Conservation (phyloP, 2,888 invertebrate genomes). For the Tenthredo livida region DNA sequence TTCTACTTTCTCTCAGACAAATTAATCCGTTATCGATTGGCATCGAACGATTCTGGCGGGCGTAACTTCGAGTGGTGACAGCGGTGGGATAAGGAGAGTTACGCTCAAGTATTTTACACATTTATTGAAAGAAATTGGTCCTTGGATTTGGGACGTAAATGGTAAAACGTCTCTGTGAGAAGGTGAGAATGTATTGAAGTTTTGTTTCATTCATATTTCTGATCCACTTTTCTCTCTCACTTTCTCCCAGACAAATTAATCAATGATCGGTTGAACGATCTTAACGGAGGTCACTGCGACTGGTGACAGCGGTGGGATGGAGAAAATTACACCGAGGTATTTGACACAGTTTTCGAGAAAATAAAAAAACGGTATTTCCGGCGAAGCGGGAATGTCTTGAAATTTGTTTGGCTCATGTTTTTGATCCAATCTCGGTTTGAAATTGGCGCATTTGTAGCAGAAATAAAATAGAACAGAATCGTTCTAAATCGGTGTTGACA, state of each 20-base stretch:
- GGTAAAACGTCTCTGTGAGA: too few relatives aligned
- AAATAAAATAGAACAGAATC: not conserved
- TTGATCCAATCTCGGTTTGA: not conserved
- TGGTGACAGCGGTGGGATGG: constrained; percentile 19
- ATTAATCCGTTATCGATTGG: not conserved
- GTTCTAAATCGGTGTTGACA: not conserved
- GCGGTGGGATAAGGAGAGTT: not conserved
- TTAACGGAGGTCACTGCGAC: too few relatives aligned
- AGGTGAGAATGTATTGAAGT: too few relatives aligned
- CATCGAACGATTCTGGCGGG: not conserved
- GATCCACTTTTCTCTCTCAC: too few relatives aligned
- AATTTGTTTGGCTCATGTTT: not conserved
- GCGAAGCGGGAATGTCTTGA: not conserved
- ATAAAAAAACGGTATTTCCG: not conserved
- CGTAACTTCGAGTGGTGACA: not conserved
- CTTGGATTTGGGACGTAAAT: too few relatives aligned
- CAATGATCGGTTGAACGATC: not conserved
- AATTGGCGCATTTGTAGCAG: not conserved
- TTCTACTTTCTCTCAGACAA: not conserved
- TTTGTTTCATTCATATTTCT: too few relatives aligned
- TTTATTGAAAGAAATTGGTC: too few relatives aligned
- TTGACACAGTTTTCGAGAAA: not conserved
- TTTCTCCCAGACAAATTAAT: not conserved
- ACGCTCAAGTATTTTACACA: not conserved
- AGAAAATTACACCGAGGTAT: not conserved